Conservation (phyloP, 2,113 vertebrate species). For the Tachysurus vachellii region DNA sequence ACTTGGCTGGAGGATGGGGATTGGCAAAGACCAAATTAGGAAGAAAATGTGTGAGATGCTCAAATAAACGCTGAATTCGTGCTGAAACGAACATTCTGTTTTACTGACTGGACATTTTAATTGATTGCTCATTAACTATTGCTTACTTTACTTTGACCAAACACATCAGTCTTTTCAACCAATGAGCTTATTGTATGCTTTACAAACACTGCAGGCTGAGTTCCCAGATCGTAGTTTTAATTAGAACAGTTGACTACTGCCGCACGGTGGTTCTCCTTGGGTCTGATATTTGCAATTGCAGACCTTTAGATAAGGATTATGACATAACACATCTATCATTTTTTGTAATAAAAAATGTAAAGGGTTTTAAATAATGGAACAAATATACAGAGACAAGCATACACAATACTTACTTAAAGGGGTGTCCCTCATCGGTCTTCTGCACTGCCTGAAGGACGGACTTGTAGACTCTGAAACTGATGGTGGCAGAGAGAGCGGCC, state of each 20-base stretch:
- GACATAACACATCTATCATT: too few species aligned
- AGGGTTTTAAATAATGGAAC: not conserved
- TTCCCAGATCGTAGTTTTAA: not conserved
- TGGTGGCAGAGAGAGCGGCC: constrained; percentile 93
- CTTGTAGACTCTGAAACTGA: constrained; percentile 99
- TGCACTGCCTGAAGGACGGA: constrained; percentile 98
- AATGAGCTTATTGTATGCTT: not conserved
- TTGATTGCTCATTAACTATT: too few species aligned
- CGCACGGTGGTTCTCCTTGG: not conserved
- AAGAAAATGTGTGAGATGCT: not conserved
- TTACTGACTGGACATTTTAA: too few species aligned
- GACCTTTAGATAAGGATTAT: not conserved
- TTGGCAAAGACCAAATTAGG: not conserved
- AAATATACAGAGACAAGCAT: not conserved
- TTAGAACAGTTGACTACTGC: not conserved
- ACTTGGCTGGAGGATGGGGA: not conserved
- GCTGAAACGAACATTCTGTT: too few species aligned
- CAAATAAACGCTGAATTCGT: too few species aligned
- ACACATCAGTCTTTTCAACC: not conserved
- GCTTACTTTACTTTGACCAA: not conserved
- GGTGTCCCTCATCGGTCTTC: constrained; percentile 98
- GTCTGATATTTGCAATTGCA: not conserved
- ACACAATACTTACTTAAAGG: constrained; percentile 88
- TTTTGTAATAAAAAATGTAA: not conserved
- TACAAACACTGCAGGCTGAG: not conserved